Evolutionary conservation across 1,140 invertebrate species (phyloP), one percentile per base, ranked within the genome.

Genomic region (Leucophenga varia): DNA sequence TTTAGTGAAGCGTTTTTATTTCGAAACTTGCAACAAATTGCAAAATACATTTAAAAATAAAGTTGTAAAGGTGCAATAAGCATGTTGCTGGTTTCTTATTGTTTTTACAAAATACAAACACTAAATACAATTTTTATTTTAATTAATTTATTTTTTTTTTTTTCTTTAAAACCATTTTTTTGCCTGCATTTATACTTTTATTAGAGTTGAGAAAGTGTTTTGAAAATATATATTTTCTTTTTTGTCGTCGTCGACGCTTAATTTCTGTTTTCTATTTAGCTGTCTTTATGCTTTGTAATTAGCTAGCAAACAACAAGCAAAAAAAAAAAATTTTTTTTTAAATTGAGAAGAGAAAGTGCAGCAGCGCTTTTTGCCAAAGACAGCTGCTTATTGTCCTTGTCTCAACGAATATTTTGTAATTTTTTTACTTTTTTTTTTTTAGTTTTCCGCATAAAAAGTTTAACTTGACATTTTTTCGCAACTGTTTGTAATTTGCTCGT

Each of bases 401-500:
- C 40, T 22, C 54, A 49, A 25, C 51, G 37, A 45, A 53, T 49
- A 56, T 57, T 50, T 17, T 8, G 40, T 18, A 30, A 42, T 12
- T 19, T 20, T 43, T 41, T 41, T 13, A 9, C n/a, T 12, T 12
- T 9, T 12, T 18, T 41, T 41, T 41, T 25, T 4, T 12, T 5
- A 17, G 18, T 43, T 38, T 50, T 39, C 34, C 54, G 50, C 54
- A 69, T 69, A 69, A 69, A 68, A 55, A 59, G 65, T 70, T 69
- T 55, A 57, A 43, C 49, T 60, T 70, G 61, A 70, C 53, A 70
- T 70, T 64, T 61, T 41, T 52, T 40, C 50, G 47, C 59, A 57
- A 59, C 57, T 68, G 59, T 67, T 69, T 69, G 65, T 70, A 69
- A 69, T 68, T 68, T 68, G 49, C 48, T 45, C 31, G 44, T 47